Evolutionary conservation across 2,113 vertebrate species (phyloP), one percentile per base, ranked within the genome.

Genomic region (Ploceus nigricollis): DNA sequence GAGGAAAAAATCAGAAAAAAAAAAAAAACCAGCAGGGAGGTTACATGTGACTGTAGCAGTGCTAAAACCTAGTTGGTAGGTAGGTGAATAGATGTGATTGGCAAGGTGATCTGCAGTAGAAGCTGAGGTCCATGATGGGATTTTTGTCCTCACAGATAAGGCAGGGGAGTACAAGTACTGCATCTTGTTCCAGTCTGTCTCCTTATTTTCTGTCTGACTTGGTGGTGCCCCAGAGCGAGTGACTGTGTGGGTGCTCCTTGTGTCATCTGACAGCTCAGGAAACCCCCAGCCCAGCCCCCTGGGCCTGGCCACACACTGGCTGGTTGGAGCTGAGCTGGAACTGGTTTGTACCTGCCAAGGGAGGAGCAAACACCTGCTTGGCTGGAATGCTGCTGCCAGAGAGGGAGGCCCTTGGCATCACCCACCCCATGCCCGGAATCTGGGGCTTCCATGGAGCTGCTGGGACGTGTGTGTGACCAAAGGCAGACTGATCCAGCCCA

Each of bases 401-500:
- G 44, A 17, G 44, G 24, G 50, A 39, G 39, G 9, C 28, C 54
- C 64, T 73, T 44, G n/a, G 56, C 54, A 33, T 54, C 65, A 22
- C 15, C 7, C 54, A 3, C 25, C 37, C 27, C 2, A 33, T 15
- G n/a, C 51, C 3, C 18, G 2, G 28, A 11, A 53, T 17, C 35
- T 5, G 0, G 6, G 14, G 28, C 64, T 27, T 50, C 56, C 1
- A 4, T 47, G 6, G 71, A 44, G 56, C 65, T 39, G 44, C 70
- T 57, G 69, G 58, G 58, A 19, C 13, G 3, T 0, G 1, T 7
- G 0, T 31, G 54, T 40, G 33, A 8, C 23, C n/a, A 64, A 23
- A 66, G 57, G 47, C 56, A 80, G 40, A 27, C 21, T 27, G 45
- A 16, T 28, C n/a, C 89, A 63, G n/a, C 33, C 37, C 39, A 15